Base-by-base conservation (phyloP, 92 coral and sea anemone species). In the Phenganax stokvisi region DNA sequence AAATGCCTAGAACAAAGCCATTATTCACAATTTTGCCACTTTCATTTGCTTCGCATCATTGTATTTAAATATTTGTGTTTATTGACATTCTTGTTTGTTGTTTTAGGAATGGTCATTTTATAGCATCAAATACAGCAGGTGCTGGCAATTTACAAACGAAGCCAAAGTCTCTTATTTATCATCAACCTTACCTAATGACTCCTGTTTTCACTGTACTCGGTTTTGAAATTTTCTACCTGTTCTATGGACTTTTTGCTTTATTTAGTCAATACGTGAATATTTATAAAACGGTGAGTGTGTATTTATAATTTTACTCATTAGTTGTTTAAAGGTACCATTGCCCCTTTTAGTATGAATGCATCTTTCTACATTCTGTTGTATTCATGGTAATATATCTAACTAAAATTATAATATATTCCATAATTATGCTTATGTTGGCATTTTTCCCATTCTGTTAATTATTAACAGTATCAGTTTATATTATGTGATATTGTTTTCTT, bases 201-300 rank as follows among this genome's bases (percentile, higher is more conserved):
- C 99, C 99, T 7, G 92, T 87, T 12, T 92, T 85, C 71, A 87
- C 91, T 1, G 70, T 89, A 11, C 90, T 96, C 90, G 96, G 96
- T 30, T 96, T 96, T 66, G 99, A 96, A 80, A 57, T 81, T 9
- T 72, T 92, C 65, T 96, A 92, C 63, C 76, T 92, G 29, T 77
- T 79, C 13, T 96, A 90, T 77, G 89, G 86, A 52, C 85, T 96
- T 65, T 89, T 91, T 79, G 97, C 99, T 25, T 82, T 96, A 27
- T 79, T 80, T 8, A 90, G 90, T 29, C 99, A 96, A 64, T 92
- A 89, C 77, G 89, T 92, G 76, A 96, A 92, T 84, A 96, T 96
- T 60, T 96, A 96, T 77, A 96, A 96, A 77, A 85, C 87, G 96
- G 98, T 94, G 72, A 85, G 98, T 57, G 28, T 30, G 27, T 0